Percentiles rank a stretch among this genome's conserved stretches.
Conservation (phyloP, 2,797 vertebrate genomes). For the Gastrophryne carolinensis region DNA sequence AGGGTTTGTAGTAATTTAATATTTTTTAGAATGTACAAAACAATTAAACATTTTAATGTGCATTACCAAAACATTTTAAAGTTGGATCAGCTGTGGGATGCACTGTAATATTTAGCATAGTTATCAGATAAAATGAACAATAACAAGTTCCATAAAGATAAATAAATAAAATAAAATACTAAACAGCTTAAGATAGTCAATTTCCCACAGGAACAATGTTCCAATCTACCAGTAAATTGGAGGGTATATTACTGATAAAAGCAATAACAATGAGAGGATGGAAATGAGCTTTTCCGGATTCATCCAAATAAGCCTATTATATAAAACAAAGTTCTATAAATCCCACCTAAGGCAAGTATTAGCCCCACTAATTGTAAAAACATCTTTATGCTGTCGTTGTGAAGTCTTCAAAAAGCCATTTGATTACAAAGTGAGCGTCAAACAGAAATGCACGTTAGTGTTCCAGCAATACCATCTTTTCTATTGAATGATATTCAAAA, state of each 20-base stretch:
- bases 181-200: slow-evolving; percentile 1
- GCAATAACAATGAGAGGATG: slow-evolving; percentile 15
- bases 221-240: slow-evolving; percentile 7
- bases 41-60: background rate
- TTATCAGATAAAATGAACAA: slow-evolving; percentile 26
- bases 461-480: slow-evolving; percentile 61
- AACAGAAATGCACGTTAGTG: slow-evolving; percentile 54
- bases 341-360: background rate
- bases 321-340: slow-evolving; percentile 23
- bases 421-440: slow-evolving; percentile 28
- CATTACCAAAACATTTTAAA: background rate
- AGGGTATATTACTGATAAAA: slow-evolving; percentile 36
- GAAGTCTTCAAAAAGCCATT: slow-evolving; percentile 32
- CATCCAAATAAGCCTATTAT: background rate
- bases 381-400: slow-evolving; percentile 21
- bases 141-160: slow-evolving; percentile 24
- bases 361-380: slow-evolving; percentile 12
- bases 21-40: slow-evolving; percentile 11
- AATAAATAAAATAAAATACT: slow-evolving; percentile 39
- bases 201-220: slow-evolving; percentile 47
- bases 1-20: background rate
- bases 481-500: slow-evolving; percentile 63
- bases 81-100: background rate
- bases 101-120: background rate
- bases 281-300: slow-evolving; percentile 6